phyloP scores from a whole-genome alignment of 2,113 vertebrate genomes.

The Cairina moschata region DNA sequence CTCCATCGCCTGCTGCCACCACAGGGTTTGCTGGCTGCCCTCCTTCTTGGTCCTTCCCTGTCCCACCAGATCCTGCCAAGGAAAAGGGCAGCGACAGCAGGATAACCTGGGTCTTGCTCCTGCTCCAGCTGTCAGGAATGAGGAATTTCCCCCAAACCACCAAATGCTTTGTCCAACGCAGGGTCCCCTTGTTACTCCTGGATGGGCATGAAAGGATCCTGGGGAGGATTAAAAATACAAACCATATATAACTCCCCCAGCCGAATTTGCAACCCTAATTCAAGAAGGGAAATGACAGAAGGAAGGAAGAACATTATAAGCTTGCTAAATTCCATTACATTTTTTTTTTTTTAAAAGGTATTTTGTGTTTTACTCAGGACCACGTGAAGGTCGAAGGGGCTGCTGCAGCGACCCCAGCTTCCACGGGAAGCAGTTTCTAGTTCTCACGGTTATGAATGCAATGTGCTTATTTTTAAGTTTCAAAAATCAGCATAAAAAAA shows the following conservation, averaged over 20 bases:
- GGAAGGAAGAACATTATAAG: rapidly evolving
- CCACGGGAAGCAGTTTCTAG: not conserved
- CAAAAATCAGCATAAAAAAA: not conserved
- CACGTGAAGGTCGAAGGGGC: not conserved
- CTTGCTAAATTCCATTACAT: not conserved
- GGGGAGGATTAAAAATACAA: not conserved
- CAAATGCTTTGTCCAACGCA: rapidly evolving
- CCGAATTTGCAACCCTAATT: not conserved
- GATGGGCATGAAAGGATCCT: not conserved
- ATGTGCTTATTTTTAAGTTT: not conserved
- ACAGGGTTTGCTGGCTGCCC: not conserved
- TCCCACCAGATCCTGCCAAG: not conserved
- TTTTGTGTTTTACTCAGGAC: not conserved
- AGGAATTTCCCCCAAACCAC: not conserved
- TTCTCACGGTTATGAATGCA: not conserved
- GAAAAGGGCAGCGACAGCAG: not conserved
- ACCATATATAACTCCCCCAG: not conserved
- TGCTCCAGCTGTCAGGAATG: not conserved
- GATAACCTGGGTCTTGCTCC: not conserved
- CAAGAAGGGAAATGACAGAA: not conserved
- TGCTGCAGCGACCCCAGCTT: not conserved
- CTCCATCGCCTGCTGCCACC: not conserved
- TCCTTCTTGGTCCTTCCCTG: not conserved
- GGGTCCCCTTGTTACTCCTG: not conserved
- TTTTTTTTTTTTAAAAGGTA: not conserved